These are phyloP conservation scores for Polydesmus complanatus DNA, from an alignment of 2,888 invertebrate species.

Conservation along the genomic window DNA sequence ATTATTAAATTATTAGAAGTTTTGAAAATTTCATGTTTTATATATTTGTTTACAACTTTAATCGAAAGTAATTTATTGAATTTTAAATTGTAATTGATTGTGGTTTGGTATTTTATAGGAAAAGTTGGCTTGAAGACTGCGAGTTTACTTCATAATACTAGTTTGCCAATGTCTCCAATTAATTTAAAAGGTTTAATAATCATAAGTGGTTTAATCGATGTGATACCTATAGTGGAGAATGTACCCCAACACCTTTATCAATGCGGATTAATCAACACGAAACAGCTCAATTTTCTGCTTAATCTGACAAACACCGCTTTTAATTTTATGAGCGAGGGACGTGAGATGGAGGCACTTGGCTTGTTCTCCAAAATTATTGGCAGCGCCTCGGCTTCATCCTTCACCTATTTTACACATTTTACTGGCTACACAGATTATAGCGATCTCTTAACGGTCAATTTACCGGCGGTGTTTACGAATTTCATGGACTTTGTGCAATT, in stretches of 20 bases:
- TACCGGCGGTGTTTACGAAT: not conserved
- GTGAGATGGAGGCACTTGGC: not conserved
- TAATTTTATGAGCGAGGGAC: not conserved
- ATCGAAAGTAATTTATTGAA: too few species aligned
- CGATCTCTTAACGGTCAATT: not conserved
- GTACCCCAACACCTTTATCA: not conserved
- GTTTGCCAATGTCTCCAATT: too few species aligned
- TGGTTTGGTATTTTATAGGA: too few species aligned
- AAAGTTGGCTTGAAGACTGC: too few species aligned
- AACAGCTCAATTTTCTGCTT: not conserved
- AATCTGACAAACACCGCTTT: not conserved
- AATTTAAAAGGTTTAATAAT: not conserved
- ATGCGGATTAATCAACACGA: not conserved
- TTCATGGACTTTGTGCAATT: not conserved
- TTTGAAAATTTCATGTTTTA: too few species aligned
- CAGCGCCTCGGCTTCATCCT: not conserved
- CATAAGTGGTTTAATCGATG: not conserved
- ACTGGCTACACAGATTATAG: not conserved
- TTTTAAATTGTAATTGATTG: too few species aligned
- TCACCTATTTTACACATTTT: not conserved
- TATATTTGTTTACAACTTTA: too few species aligned
- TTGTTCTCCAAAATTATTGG: not conserved
- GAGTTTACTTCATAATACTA: too few species aligned
- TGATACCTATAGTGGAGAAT: not conserved
- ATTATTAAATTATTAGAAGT: too few species aligned